Percentiles rank a stretch among this genome's conserved stretches.
phyloP scores from a whole-genome alignment of 1,140 invertebrate species.

The Pteromalus puparum region DNA sequence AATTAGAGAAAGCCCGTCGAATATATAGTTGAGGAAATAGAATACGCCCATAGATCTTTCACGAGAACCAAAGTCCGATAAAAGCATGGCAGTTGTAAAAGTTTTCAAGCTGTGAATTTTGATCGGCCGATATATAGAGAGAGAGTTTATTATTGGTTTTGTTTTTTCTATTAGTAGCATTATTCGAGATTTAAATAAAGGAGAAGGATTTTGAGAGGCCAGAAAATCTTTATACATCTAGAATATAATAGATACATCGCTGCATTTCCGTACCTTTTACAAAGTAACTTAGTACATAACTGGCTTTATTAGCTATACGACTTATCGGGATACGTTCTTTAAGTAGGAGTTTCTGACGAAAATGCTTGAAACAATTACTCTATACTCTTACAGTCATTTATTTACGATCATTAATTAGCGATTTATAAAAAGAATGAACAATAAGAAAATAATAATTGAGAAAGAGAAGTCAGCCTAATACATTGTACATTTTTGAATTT shows the following conservation, averaged over 20 bases:
- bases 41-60: constrained; percentile 24
- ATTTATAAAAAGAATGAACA: neutral
- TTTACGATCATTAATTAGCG: neutral
- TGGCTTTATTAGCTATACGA: constrained; percentile 3
- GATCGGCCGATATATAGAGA: neutral
- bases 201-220: neutral
- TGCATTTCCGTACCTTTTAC: constrained; percentile 45
- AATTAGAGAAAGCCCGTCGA: neutral
- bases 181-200: neutral
- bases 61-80: constrained; percentile 29
- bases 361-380: neutral
- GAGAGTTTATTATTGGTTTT: neutral
- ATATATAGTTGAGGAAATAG: constrained; percentile 34
- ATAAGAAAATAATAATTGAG: too few species aligned
- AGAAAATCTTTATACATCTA: constrained; percentile 12
- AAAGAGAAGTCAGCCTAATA: neutral
- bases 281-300: neutral
- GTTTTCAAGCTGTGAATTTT: constrained; percentile 1
- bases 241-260: neutral
- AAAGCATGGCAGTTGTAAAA: neutral
- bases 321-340: neutral
- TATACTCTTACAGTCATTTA: too few species aligned
- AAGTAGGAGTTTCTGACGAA: neutral
- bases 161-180: neutral
- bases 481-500: neutral